Conservation (phyloP, 2,113 vertebrate species). For the Bubo scandiacus region DNA sequence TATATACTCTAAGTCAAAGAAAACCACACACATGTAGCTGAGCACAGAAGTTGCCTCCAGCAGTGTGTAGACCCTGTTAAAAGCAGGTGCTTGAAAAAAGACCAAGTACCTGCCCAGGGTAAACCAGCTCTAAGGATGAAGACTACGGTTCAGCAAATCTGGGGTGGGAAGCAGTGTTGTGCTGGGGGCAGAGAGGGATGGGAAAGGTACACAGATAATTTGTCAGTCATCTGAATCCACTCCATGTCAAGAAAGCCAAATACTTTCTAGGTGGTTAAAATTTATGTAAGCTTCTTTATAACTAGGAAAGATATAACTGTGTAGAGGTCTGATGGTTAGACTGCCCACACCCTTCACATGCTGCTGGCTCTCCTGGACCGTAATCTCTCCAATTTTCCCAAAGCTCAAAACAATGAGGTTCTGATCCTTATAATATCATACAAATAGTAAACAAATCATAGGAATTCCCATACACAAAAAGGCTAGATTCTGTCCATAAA, state of each 20-base stretch:
- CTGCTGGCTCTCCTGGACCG: neutral
- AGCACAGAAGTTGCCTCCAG: neutral
- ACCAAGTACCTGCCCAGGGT: neutral
- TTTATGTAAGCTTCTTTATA: accelerated
- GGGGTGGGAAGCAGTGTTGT: neutral
- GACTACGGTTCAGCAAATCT: neutral
- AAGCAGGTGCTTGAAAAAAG: neutral
- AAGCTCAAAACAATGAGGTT: neutral
- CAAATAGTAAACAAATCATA: neutral
- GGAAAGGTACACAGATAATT: neutral
- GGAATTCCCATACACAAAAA: neutral
- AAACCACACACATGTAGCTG: neutral
- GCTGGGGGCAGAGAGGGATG: neutral
- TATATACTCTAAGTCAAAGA: neutral
- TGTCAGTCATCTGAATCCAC: neutral
- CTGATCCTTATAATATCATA: neutral
- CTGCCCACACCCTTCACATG: neutral
- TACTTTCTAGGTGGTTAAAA: neutral
- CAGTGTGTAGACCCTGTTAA: neutral
- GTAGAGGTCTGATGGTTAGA: neutral
- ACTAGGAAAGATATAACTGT: accelerated
- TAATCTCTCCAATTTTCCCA: neutral
- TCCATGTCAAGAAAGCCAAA: neutral
- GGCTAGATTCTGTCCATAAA: neutral
- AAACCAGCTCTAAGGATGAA: neutral